These are phyloP conservation scores for Orussus abietinus DNA, from an alignment of 1,140 invertebrate genomes.

Conservation along the genomic window DNA sequence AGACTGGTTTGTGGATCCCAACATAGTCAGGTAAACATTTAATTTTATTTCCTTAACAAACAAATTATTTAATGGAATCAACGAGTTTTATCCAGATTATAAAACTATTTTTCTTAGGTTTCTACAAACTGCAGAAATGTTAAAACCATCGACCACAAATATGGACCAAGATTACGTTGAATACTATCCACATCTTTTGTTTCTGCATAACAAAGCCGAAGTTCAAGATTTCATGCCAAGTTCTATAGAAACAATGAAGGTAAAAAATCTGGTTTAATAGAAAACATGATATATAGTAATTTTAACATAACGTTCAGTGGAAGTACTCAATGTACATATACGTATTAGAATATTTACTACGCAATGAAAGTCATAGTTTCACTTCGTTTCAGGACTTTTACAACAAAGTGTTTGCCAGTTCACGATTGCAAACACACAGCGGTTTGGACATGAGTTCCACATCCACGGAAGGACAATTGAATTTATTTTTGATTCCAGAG, in stretches of 20 bases:
- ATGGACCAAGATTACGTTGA: constrained; percentile 64
- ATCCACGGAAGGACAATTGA: constrained; percentile 59
- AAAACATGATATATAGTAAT: too few species aligned
- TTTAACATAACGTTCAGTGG: too few species aligned
- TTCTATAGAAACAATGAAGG: constrained; percentile 66
- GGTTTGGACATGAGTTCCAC: constrained; percentile 61
- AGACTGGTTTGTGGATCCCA: constrained; percentile 81
- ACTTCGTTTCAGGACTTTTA: constrained; percentile 56
- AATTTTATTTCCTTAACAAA: constrained; percentile 2
- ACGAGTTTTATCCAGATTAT: background rate
- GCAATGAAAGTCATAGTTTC: too few species aligned
- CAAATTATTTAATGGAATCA: constrained; percentile 2
- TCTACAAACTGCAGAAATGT: constrained; percentile 80
- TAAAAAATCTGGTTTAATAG: constrained; percentile 27
- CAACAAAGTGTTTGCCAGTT: constrained; percentile 64
- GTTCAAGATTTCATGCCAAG: constrained; percentile 66
- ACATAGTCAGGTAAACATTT: constrained; percentile 59
- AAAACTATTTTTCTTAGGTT: constrained; percentile 56
- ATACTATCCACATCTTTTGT: constrained; percentile 72
- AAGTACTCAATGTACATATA: too few species aligned
- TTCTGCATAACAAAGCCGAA: constrained; percentile 73
- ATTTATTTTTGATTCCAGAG: constrained; percentile 69
- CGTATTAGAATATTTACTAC: too few species aligned
- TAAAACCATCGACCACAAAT: constrained; percentile 71
- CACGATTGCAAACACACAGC: constrained; percentile 67